Conservation (phyloP, 2,888 invertebrate genomes). For the Periphyllus acericola region DNA sequence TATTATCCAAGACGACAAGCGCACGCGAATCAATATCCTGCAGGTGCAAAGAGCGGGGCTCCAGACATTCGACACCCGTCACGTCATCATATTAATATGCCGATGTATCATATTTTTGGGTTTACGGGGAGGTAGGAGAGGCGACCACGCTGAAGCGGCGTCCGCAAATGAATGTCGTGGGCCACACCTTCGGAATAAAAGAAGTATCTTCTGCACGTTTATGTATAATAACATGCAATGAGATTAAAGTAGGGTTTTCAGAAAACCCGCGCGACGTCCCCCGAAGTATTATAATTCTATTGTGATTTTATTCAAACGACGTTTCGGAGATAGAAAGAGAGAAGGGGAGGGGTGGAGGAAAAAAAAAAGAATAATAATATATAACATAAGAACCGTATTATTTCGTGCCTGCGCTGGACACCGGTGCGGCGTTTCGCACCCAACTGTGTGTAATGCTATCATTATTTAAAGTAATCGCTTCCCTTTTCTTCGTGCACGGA, state of each 20-base stretch:
- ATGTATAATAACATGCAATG: background rate
- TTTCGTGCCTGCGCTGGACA: no score
- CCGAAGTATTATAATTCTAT: background rate
- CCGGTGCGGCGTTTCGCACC: no score
- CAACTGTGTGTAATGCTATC: no score
- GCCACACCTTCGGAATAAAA: background rate
- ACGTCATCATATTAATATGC: background rate
- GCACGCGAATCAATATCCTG: background rate
- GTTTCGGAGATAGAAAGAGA: no score
- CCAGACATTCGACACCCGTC: background rate
- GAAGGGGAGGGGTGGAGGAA: background rate
- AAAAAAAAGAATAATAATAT: background rate
- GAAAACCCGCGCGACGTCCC: background rate
- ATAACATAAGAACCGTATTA: no score
- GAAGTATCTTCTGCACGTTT: background rate
- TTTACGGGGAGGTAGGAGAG: no score
- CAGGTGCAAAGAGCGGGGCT: background rate
- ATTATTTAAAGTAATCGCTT: no score
- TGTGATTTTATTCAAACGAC: background rate
- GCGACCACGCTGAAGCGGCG: background rate
- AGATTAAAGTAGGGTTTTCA: background rate
- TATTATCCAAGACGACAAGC: background rate
- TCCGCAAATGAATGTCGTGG: background rate
- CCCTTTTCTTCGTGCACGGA: no score
- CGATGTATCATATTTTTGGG: background rate